These are phyloP conservation scores for Lithophane socia DNA, from an alignment of 2,888 invertebrate species.

Conservation along the genomic window DNA sequence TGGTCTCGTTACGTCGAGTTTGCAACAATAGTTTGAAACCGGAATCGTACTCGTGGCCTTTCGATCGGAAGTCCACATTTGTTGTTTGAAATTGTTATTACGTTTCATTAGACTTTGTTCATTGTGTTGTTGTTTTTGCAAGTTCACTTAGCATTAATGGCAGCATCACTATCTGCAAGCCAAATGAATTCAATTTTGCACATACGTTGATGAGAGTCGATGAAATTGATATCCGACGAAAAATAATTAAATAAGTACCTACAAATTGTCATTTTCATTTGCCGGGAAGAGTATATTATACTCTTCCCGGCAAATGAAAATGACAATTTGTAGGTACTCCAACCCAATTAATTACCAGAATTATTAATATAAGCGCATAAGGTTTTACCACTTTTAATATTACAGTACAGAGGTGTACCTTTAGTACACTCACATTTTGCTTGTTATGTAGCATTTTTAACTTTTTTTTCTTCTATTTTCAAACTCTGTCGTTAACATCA, in stretches of 20 bases:
- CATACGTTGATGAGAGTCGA: not conserved
- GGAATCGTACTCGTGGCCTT: slow-evolving; percentile 47
- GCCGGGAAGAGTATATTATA: not conserved
- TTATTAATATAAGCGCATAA: not conserved
- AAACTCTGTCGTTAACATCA: not conserved
- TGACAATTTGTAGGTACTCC: not conserved
- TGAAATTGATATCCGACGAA: slow-evolving; percentile 10
- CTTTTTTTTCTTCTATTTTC: not conserved
- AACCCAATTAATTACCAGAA: slow-evolving; percentile 1
- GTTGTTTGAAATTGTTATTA: slow-evolving; percentile 50
- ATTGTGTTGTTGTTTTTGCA: not conserved
- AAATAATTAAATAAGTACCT: slow-evolving; percentile 5
- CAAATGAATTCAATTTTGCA: slow-evolving; percentile 18
- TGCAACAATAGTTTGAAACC: slow-evolving; percentile 48
- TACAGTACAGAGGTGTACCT: not conserved
- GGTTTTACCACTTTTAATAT: not conserved
- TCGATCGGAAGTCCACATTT: slow-evolving; percentile 30
- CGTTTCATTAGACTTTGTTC: slow-evolving; percentile 36
- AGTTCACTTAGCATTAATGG: not conserved
- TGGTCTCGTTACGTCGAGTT: slow-evolving; percentile 40
- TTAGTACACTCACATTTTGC: not conserved
- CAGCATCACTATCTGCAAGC: not conserved
- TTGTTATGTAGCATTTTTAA: not conserved
- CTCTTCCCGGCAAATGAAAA: slow-evolving; percentile 6
- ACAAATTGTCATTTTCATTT: no score